Base-by-base conservation (phyloP, 2,113 vertebrate species). In the Paralichthys olivaceus region DNA sequence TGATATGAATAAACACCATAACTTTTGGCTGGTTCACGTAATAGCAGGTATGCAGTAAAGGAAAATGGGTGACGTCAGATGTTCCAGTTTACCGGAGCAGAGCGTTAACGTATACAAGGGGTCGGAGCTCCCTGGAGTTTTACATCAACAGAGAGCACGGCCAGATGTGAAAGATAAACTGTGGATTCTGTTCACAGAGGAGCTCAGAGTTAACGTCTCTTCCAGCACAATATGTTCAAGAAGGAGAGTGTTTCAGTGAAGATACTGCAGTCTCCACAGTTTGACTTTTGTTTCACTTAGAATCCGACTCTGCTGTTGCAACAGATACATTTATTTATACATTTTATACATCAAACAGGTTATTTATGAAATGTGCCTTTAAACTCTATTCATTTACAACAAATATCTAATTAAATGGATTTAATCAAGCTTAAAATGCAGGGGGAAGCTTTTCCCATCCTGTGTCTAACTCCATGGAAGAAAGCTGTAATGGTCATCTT, bases 81-180 rank as follows among this genome's bases (percentile, higher is more conserved):
- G 85, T 91, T 85, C 79, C 83, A 79, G 78, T 70, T 83, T 55
- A 61, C 13, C 72, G 47, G 76, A 86, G 74, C 74, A 4, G 69
- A 75, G 57, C 25, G 37, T 64, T 85, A 81, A 85, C 63, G 76
- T 76, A 84, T 58, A 87, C 80, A 87, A 47, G 57, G 43, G 82
- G 81, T 91, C 89, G 63, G 32, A 59, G 73, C 26, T 17, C 67
- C 86, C 84, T 1, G 53, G 58, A 70, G 91, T 70, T 87, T 85
- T 26, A 82, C 71, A 79, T 84, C 83, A 81, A 74, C 87, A 56
- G 59, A 87, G 70, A 83, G 66, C 65, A 69, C 13, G 47, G 73
- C 81, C 89, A 91, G 86, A 92, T 90, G 89, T 85, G 77, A 12
- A 72, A 59, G 78, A 84, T 85, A 91, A 87, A 89, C 83, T 55